These are phyloP conservation scores for Dolichomitus sp. DNA, from an alignment of 2,888 invertebrate genomes.

Conservation along the genomic window DNA sequence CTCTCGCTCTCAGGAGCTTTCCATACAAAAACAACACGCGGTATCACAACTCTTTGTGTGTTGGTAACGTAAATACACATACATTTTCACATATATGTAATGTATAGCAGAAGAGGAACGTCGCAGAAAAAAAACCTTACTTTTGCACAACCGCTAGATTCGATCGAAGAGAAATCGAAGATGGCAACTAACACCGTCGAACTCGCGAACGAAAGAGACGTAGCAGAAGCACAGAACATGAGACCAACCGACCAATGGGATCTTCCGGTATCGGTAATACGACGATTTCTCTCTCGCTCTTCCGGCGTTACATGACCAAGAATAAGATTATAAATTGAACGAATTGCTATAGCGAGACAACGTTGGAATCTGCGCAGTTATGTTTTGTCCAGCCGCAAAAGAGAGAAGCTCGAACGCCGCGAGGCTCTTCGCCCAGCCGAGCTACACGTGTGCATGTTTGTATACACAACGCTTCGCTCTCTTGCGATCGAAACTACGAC, in stretches of 20 bases:
- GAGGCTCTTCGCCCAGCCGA: neutral
- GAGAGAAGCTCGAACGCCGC: conserved; percentile 10
- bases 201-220: neutral
- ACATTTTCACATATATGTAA: neutral
- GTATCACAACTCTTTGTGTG: conserved; percentile 41
- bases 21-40: neutral
- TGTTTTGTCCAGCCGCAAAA: conserved; percentile 1
- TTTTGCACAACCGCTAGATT: conserved; percentile 7
- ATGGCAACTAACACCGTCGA: neutral
- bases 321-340: conserved; percentile 38
- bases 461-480: conserved; percentile 63
- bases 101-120: conserved; percentile 26
- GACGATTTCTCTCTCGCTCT: conserved; percentile 36
- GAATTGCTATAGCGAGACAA: conserved; percentile 30
- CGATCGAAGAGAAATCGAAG: conserved; percentile 31
- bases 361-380: conserved; percentile 57
- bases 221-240: neutral
- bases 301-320: conserved; percentile 53
- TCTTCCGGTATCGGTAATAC: conserved; percentile 19
- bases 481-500: conserved; percentile 32
- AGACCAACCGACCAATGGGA: conserved; percentile 17
- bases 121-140: conserved; percentile 30
- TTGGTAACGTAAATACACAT: conserved; percentile 24
- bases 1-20: neutral
- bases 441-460: conserved; percentile 65